phyloP scores from a whole-genome alignment of 2,888 invertebrate genomes.

The Lamellibrachia satsuma region DNA sequence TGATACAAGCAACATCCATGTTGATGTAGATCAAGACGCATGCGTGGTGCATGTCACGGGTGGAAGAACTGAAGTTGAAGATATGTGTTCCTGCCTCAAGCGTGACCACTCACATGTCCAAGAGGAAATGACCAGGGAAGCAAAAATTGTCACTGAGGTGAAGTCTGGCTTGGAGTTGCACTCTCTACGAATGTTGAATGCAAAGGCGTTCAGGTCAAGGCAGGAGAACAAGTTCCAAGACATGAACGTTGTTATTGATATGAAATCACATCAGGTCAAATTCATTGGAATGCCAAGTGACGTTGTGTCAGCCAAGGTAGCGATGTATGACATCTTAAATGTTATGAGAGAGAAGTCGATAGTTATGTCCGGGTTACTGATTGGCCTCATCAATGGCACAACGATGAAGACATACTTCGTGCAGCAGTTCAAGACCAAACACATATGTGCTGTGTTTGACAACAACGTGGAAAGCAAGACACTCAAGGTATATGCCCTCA shows the following conservation, averaged over 20 bases:
- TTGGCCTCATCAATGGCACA: not conserved
- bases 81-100: not conserved
- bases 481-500: not conserved
- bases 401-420: not conserved
- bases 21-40: not conserved
- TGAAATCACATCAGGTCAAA: not conserved
- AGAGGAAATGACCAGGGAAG: not conserved
- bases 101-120: not conserved
- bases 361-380: not conserved
- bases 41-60: not conserved
- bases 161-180: not conserved
- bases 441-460: not conserved
- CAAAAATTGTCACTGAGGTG: slow-evolving; percentile 23
- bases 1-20: too few relatives aligned
- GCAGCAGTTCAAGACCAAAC: not conserved
- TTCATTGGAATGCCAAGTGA: not conserved
- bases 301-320: not conserved
- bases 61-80: not conserved
- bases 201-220: not conserved
- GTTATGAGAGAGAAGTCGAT: not conserved
- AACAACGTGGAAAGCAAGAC: not conserved
- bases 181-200: not conserved
- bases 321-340: not conserved
- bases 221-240: not conserved
- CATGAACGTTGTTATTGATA: not conserved